phyloP scores from a whole-genome alignment of 2,888 invertebrate genomes.

The Mythimna albipuncta region DNA sequence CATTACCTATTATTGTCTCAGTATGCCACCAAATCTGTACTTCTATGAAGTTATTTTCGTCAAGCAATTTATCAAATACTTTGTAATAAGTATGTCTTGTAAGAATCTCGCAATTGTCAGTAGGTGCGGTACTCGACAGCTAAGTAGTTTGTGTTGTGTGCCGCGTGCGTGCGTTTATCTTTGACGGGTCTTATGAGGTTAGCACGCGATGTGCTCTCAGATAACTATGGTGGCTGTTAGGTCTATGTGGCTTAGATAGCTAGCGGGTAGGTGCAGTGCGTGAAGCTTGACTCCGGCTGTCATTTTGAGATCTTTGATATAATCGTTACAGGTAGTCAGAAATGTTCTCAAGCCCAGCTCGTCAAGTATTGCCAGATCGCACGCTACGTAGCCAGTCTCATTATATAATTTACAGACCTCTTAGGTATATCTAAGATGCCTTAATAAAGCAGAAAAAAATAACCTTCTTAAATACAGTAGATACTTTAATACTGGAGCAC shows the following conservation, averaged over 20 bases:
- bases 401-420: too few species aligned
- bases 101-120: slow-evolving; percentile 34
- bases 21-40: background rate
- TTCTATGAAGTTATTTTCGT: background rate
- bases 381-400: too few species aligned
- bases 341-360: too few species aligned
- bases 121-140: slow-evolving; percentile 37
- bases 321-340: too few species aligned
- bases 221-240: background rate
- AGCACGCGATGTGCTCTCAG: slow-evolving; percentile 36
- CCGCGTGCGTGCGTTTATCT: slow-evolving; percentile 18
- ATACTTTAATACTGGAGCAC: too few species aligned
- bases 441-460: too few species aligned
- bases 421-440: too few species aligned
- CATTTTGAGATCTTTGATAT: too few species aligned
- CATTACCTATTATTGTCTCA: slow-evolving; percentile 1
- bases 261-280: background rate
- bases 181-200: slow-evolving; percentile 1
- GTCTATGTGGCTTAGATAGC: background rate
- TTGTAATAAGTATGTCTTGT: background rate
- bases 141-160: slow-evolving; percentile 3
- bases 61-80: background rate
- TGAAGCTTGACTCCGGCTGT: too few species aligned
- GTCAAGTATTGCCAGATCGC: too few species aligned
- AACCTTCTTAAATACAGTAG: too few species aligned